Percentiles rank a stretch among this genome's conserved stretches.
phyloP scores from a whole-genome alignment of 2,113 vertebrate species.

The Garra rufa region DNA sequence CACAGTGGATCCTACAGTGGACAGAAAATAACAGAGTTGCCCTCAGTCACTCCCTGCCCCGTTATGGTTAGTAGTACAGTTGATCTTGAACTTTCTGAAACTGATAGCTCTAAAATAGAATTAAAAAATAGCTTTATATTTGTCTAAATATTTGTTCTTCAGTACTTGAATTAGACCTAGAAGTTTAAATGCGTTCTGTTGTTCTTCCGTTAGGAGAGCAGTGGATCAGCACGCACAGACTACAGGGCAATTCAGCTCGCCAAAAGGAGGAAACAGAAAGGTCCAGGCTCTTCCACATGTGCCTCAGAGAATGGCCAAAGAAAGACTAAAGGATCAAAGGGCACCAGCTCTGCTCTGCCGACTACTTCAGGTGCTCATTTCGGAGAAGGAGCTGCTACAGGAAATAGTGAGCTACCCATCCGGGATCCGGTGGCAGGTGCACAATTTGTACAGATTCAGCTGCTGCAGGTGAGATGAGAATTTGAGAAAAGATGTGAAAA shows the following conservation, averaged over 20 bases:
- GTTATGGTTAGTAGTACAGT: slow-evolving; percentile 81
- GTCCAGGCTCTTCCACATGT: slow-evolving; percentile 72
- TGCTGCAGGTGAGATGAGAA: slow-evolving; percentile 88
- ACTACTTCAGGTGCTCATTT: slow-evolving; percentile 68
- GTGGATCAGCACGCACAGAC: slow-evolving; percentile 94
- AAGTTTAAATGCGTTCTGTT: slow-evolving; percentile 53
- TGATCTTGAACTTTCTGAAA: neutral
- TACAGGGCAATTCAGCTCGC: slow-evolving; percentile 94
- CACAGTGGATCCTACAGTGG: slow-evolving; percentile 78
- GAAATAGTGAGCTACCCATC: slow-evolving; percentile 78
- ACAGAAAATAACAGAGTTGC: slow-evolving; percentile 84
- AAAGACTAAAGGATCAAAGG: slow-evolving; percentile 78
- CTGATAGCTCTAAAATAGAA: too few species aligned
- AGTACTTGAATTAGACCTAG: neutral
- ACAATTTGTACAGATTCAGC: slow-evolving; percentile 90
- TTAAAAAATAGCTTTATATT: too few species aligned
- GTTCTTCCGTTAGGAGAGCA: slow-evolving; percentile 80
- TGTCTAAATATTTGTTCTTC: neutral
- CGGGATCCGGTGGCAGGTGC: slow-evolving; percentile 82
- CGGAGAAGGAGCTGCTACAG: slow-evolving; percentile 72
- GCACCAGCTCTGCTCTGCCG: slow-evolving; percentile 58
- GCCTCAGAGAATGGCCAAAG: slow-evolving; percentile 74
- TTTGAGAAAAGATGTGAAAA: neutral
- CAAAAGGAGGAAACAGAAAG: slow-evolving; percentile 89
- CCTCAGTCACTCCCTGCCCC: slow-evolving; percentile 76